Conservation (phyloP, 1,140 invertebrate species). For the Radopholus similis region DNA sequence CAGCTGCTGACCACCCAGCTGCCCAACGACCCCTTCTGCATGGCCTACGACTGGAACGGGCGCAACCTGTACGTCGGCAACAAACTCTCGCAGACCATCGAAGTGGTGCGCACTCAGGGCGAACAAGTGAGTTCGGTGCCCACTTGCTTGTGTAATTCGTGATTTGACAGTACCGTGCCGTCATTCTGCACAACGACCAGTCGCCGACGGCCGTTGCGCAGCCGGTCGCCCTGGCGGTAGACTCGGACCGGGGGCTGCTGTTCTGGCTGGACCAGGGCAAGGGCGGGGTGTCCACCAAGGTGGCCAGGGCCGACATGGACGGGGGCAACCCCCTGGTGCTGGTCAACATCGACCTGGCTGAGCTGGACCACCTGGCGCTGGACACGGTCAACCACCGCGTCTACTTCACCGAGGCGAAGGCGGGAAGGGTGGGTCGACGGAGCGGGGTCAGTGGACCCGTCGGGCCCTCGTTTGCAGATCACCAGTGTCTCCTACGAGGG, state of each 20-base stretch:
- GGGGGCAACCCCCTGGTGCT: constrained; percentile 70
- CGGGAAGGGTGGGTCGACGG: constrained; percentile 66
- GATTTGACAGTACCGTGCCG: constrained; percentile 71
- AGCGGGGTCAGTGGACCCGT: no score
- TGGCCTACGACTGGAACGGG: constrained; percentile 93
- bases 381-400: constrained; percentile 78
- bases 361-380: constrained; percentile 76
- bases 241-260: constrained; percentile 80
- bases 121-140: constrained; percentile 23
- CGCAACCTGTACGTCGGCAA: constrained; percentile 91
- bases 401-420: constrained; percentile 78
- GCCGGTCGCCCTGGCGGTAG: constrained; percentile 80
- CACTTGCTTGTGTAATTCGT: no score
- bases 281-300: constrained; percentile 78
- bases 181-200: constrained; percentile 85
- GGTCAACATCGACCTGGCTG: constrained; percentile 55
- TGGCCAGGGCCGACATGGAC: constrained; percentile 85
- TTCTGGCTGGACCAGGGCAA: constrained; percentile 95
- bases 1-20: constrained; percentile 76
- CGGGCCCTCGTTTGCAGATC: constrained; percentile 65
- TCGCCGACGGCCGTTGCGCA: constrained; percentile 77
- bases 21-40: constrained; percentile 73
- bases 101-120: constrained; percentile 71
- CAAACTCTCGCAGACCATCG: constrained; percentile 81
- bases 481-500: constrained; percentile 75